A percentile compares a stretch with the other conserved stretches of the same genome.
Conservation (phyloP, 92 coral and sea anemone genomes). For the Hydrozoanthus gracilis region DNA sequence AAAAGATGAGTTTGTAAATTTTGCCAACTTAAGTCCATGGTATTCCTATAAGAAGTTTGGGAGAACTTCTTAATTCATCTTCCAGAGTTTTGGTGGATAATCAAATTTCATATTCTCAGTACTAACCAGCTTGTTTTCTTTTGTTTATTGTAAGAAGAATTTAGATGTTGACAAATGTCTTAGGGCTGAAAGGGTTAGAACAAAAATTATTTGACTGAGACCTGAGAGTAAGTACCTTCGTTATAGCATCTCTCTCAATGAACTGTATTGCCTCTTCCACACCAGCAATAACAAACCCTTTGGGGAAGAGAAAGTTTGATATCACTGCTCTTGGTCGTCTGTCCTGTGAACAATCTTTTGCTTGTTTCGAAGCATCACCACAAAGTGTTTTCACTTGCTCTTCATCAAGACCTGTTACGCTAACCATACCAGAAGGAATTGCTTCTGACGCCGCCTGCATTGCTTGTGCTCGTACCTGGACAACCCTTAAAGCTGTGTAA, state of each 20-base stretch:
- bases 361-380: constrained; percentile 60
- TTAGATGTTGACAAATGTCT: too few relatives aligned
- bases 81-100: too few relatives aligned
- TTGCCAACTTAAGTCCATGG: too few relatives aligned
- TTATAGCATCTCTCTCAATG: constrained; percentile 67
- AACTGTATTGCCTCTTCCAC: constrained; percentile 66
- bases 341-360: constrained; percentile 13
- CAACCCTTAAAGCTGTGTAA: constrained; percentile 72
- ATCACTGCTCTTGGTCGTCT: constrained; percentile 56
- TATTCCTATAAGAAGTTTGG: too few relatives aligned
- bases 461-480: constrained; percentile 85
- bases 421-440: constrained; percentile 92
- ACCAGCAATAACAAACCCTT: constrained; percentile 85
- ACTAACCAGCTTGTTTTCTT: too few relatives aligned
- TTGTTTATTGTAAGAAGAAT: too few relatives aligned
- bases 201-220: neutral
- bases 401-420: constrained; percentile 73
- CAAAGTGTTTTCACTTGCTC: constrained; percentile 61
- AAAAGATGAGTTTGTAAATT: too few relatives aligned
- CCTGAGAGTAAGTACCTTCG: constrained; percentile 53
- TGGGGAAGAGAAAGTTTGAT: constrained; percentile 84
- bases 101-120: too few relatives aligned
- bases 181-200: too few relatives aligned
- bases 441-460: constrained; percentile 93
- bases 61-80: too few relatives aligned